Conservation (phyloP, 23 tunicate genomes). For the Corella eumyota region DNA sequence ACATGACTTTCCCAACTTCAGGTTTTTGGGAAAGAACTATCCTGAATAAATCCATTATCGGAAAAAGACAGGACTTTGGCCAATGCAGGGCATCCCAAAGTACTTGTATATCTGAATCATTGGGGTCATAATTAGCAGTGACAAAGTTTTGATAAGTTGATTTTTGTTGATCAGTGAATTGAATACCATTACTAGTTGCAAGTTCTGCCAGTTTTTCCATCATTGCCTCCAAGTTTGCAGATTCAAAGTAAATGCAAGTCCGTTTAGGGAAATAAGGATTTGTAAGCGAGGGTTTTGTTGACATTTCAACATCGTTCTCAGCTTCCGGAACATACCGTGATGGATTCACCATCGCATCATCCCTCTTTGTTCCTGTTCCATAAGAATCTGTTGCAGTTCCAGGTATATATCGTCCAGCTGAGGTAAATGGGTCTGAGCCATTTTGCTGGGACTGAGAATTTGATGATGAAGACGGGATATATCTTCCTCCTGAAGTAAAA, state of each 20-base stretch:
- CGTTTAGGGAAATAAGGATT: slow-evolving; percentile 46
- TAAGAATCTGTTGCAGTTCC: too few relatives aligned
- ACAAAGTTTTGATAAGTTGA: too few relatives aligned
- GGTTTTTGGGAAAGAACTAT: slow-evolving; percentile 9
- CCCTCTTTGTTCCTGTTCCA: slow-evolving; percentile 5
- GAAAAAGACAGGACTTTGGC: too few relatives aligned
- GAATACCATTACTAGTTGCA: too few relatives aligned
- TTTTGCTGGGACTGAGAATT: background rate
- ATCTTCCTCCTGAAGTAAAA: slow-evolving; percentile 25
- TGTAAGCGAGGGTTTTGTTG: background rate
- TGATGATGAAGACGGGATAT: slow-evolving; percentile 14
- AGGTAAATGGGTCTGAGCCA: slow-evolving; percentile 62
- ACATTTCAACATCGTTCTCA: background rate
- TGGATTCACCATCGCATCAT: slow-evolving; percentile 38
- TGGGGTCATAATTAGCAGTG: too few relatives aligned
- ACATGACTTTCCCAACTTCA: slow-evolving; percentile 11
- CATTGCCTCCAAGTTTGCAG: slow-evolving; percentile 38
- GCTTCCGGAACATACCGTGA: slow-evolving; percentile 15
- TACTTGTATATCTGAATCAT: background rate
- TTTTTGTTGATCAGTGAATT: too few relatives aligned
- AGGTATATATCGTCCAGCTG: slow-evolving; percentile 75
- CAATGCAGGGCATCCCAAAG: slow-evolving; percentile 20
- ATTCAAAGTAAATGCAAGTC: slow-evolving; percentile 38
- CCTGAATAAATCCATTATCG: slow-evolving; percentile 33
- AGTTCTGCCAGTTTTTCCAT: too few relatives aligned